Base-by-base conservation (phyloP, 1,140 invertebrate genomes). In the Trialeurodes vaporariorum region DNA sequence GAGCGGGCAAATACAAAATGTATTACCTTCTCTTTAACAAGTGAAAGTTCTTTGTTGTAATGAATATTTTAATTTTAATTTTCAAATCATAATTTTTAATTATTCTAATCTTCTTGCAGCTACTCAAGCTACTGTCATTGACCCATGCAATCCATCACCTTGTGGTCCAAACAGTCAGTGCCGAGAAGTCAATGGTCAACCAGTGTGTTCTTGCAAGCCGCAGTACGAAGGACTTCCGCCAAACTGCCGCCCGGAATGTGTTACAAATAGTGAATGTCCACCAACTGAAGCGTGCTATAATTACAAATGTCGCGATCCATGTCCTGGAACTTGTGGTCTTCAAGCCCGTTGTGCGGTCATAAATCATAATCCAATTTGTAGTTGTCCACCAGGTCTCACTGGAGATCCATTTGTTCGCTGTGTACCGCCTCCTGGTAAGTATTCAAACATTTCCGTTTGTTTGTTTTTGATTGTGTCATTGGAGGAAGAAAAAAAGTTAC, bases 331-430 rank as follows among this genome's bases (percentile, higher is more conserved):
- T 0, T 90, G 87, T 71, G 87, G 87, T 61, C 77, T 84, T 62
- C 79, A 80, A 60, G 85, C 86, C 13, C 76, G 83, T 64, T 90
- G 87, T 72, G 81, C 77, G 71, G 85, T 89, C 23, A 80, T 85
- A 25, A 88, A 87, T 74, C 87, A 89, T 71, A 81, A 82, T 63
- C 86, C 87, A 1, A 83, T 83, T 66, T 90, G 87, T 75, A 84
- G 81, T 11, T 91, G 89, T 74, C 80, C 82, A 13, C 76, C 81
- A 2, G 85, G 87, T 61, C 87, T 81, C 73, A 84, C 82, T 24
- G 87, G 89, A 34, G 84, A 90, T 82, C 87, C 89, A 59, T 89
- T 89, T 73, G 76, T 79, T 12, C 77, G 84, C 70, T 90, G 87
- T 72, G 34, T 49, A 49, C 34, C 5, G 17, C 34, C 34, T 49